phyloP scores from a whole-genome alignment of 2,113 vertebrate species.

The Chaenocephalus aceratus region DNA sequence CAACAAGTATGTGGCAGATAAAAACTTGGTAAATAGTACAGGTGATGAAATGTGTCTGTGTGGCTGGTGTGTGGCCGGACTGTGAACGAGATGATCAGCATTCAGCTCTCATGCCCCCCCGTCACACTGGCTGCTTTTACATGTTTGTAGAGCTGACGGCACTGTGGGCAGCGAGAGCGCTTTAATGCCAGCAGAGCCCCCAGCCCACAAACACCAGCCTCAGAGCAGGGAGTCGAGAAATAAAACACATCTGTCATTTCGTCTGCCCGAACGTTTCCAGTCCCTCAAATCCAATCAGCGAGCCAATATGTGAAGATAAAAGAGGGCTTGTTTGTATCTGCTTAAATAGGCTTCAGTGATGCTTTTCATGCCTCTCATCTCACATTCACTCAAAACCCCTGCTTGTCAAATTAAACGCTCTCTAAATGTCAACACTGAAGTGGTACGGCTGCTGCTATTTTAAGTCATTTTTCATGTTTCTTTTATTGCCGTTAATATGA shows the following conservation, averaged over 20 bases:
- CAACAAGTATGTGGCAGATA: constrained; percentile 37
- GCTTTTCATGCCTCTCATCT: constrained; percentile 61
- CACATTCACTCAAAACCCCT: constrained; percentile 46
- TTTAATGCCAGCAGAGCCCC: constrained; percentile 51
- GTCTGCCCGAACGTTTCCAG: constrained; percentile 40
- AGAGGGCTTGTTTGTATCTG: constrained; percentile 54
- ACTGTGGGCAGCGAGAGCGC: constrained; percentile 48
- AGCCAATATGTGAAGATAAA: constrained; percentile 25
- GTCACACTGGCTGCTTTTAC: constrained; percentile 75
- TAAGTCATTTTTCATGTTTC: constrained; percentile 37
- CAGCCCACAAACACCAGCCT: constrained; percentile 60
- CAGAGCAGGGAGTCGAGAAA: constrained; percentile 51
- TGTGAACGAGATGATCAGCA: constrained; percentile 75
- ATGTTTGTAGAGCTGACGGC: constrained; percentile 68
- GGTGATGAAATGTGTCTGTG: constrained; percentile 67
- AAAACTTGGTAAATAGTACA: constrained; percentile 50
- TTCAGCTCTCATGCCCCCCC: constrained; percentile 60
- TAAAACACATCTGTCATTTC: constrained; percentile 51
- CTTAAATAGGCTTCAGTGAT: constrained; percentile 43
- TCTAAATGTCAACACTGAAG: constrained; percentile 58
- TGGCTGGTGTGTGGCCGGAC: constrained; percentile 48
- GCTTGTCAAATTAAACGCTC: constrained; percentile 60
- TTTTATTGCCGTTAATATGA: constrained; percentile 37
- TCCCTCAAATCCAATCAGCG: constrained; percentile 42
- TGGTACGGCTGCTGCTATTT: constrained; percentile 27